A percentile compares a stretch with the other conserved stretches of the same genome.
Evolutionary conservation across 1,140 invertebrate genomes (phyloP).

Genomic region (Bombus superbus): DNA sequence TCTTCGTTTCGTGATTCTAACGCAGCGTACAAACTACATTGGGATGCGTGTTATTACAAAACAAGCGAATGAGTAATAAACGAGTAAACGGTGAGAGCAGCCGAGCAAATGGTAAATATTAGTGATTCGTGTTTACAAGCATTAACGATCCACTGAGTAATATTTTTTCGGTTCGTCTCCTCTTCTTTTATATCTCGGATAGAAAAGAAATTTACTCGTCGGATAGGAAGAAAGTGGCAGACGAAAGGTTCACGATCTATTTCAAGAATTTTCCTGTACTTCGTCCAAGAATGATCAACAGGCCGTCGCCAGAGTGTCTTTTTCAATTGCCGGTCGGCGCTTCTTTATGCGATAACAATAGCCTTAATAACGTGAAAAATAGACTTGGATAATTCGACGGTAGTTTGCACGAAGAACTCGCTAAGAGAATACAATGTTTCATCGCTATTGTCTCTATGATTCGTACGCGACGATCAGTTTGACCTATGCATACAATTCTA

Average conservation of each 20-base stretch:
- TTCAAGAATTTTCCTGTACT: neutral
- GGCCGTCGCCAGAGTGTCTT: neutral
- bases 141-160: neutral
- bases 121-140: conserved; percentile 14
- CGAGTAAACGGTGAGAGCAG: neutral
- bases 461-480: neutral
- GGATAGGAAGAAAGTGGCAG: neutral
- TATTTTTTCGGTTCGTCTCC: neutral
- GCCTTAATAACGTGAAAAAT: conserved; percentile 20
- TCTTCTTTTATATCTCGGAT: neutral
- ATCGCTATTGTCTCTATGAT: neutral
- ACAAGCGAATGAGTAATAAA: neutral
- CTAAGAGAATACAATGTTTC: neutral
- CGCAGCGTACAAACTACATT: too few relatives aligned
- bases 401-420: neutral
- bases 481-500: neutral
- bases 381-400: neutral
- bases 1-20: neutral
- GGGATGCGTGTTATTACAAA: neutral
- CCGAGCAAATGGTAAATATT: neutral
- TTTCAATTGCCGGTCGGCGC: neutral
- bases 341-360: conserved; percentile 27
- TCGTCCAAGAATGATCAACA: conserved; percentile 6
- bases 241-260: neutral
- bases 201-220: neutral